Percentiles rank a stretch among this genome's conserved stretches.
Evolutionary conservation across 2,113 vertebrate genomes (phyloP).

Genomic region (Cyanoderma ruficeps): DNA sequence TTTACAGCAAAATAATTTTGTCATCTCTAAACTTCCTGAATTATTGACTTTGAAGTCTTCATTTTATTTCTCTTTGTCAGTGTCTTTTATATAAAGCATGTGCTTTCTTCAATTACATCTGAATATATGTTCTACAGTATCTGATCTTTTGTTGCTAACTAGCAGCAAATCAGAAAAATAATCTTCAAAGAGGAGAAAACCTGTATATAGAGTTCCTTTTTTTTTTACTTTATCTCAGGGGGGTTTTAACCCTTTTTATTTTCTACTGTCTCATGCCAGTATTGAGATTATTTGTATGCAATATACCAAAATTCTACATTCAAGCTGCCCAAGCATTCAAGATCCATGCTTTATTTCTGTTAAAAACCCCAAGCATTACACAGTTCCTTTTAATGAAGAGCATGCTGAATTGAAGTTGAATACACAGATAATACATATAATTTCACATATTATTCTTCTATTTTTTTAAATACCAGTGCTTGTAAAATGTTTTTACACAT

Average conservation of each 20-base stretch:
- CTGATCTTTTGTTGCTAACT: neutral
- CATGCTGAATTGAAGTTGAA: neutral
- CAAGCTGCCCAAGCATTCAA: neutral
- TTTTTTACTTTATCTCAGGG: neutral
- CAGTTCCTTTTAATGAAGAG: neutral
- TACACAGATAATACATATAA: neutral
- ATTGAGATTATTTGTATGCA: neutral
- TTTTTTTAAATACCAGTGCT: neutral
- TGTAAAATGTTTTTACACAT: neutral
- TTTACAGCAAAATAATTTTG: neutral
- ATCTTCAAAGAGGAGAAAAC: neutral
- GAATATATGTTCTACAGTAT: neutral
- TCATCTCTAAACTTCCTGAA: neutral
- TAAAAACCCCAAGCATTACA: rapidly evolving
- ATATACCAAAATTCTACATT: neutral
- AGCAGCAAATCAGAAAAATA: neutral
- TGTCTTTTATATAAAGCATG: neutral
- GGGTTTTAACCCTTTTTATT: neutral
- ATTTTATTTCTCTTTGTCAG: neutral
- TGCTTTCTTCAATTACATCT: neutral
- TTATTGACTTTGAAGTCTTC: neutral
- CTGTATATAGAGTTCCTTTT: neutral
- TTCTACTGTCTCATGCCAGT: neutral
- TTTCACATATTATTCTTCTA: neutral
- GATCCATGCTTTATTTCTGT: neutral